These are phyloP conservation scores for Typhlomys cinereus DNA, from an alignment of 2,113 vertebrate species.

Conservation along the genomic window DNA sequence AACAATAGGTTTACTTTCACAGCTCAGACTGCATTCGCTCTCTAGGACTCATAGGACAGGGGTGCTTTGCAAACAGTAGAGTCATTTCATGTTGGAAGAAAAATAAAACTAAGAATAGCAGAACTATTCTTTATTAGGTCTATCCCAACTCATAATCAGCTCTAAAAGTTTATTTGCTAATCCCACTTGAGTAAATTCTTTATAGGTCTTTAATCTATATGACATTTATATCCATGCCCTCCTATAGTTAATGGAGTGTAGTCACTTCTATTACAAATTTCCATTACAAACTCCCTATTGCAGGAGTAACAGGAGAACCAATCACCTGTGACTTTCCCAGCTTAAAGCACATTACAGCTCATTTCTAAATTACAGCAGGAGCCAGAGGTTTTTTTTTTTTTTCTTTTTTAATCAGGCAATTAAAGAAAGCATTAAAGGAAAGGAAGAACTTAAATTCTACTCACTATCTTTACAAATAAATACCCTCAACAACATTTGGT, in stretches of 20 bases:
- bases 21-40: background rate
- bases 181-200: constrained; percentile 71
- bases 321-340: constrained; percentile 75
- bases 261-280: constrained; percentile 79
- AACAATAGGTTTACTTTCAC: background rate
- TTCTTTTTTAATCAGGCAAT: too few relatives aligned
- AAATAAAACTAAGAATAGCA: constrained; percentile 46
- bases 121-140: constrained; percentile 48
- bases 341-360: constrained; percentile 70
- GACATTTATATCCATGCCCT: constrained; percentile 77
- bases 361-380: constrained; percentile 75
- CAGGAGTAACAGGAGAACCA: constrained; percentile 68
- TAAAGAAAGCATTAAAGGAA: constrained; percentile 64
- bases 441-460: constrained; percentile 47
- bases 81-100: background rate
- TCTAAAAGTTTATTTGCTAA: constrained; percentile 76
- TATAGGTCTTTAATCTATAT: constrained; percentile 78
- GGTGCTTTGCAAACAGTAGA: constrained; percentile 10
- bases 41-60: background rate
- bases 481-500: background rate
- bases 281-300: constrained; percentile 75
- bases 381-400: constrained; percentile 64
- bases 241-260: constrained; percentile 76
- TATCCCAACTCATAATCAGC: constrained; percentile 71
- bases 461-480: constrained; percentile 1